Percentiles rank a stretch among this genome's conserved stretches.
These are phyloP conservation scores for Trichomalopsis sarcophagae DNA, from an alignment of 1,140 invertebrate genomes.

Conservation along the genomic window DNA sequence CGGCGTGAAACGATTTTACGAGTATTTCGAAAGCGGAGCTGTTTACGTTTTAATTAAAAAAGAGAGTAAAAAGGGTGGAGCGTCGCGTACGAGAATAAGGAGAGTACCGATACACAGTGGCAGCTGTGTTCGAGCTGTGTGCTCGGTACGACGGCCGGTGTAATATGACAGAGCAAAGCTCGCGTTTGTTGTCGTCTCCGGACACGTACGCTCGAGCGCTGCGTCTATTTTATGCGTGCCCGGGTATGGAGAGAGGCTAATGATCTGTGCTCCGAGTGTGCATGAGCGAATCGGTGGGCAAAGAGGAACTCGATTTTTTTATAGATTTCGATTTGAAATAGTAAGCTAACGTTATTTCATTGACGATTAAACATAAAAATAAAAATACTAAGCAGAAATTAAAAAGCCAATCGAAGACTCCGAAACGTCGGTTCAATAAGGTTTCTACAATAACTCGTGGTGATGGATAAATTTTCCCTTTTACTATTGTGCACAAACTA, in stretches of 20 bases:
- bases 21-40: neutral
- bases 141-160: constrained; percentile 37
- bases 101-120: neutral
- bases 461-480: too few relatives aligned
- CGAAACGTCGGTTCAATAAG: too few relatives aligned
- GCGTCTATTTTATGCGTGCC: constrained; percentile 62
- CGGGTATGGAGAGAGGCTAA: constrained; percentile 56
- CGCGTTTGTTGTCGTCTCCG: constrained; percentile 59
- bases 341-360: too few relatives aligned
- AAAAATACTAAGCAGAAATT: too few relatives aligned
- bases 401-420: too few relatives aligned
- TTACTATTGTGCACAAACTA: too few relatives aligned
- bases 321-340: neutral
- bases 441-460: too few relatives aligned
- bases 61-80: neutral
- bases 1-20: neutral
- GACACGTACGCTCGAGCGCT: constrained; percentile 62
- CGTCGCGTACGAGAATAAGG: neutral
- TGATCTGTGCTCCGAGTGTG: constrained; percentile 43
- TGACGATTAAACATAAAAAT: too few relatives aligned
- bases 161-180: constrained; percentile 53
- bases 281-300: too few relatives aligned
- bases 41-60: neutral
- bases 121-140: constrained; percentile 14
- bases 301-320: neutral